Evolutionary conservation across 2,888 invertebrate genomes (phyloP).

Genomic region (Pollenia amentaria): DNA sequence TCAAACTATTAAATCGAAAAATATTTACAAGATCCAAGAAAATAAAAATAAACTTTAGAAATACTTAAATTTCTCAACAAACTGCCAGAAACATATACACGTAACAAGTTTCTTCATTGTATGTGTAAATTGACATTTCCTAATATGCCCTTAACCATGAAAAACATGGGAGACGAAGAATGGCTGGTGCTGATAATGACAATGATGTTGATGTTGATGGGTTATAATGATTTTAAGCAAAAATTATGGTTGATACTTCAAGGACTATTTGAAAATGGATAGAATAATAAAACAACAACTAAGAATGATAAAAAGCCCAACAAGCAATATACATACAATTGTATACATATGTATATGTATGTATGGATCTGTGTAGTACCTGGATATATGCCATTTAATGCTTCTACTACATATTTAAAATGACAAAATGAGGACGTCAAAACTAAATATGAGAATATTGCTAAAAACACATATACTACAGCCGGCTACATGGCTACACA

Average conservation of each 20-base stretch:
- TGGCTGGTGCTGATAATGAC: background rate
- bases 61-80: background rate
- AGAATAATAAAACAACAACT: conserved; percentile 3
- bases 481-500: too few relatives aligned
- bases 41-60: background rate
- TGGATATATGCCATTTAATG: background rate
- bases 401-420: too few relatives aligned
- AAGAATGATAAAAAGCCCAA: conserved; percentile 14
- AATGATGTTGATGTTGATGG: conserved; percentile 21
- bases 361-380: background rate
- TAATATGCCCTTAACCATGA: conserved; percentile 60
- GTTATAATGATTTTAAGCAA: conserved; percentile 34
- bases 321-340: background rate
- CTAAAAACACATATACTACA: too few relatives aligned
- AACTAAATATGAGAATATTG: background rate
- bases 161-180: background rate
- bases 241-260: conserved; percentile 49
- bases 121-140: conserved; percentile 67
- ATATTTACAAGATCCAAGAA: background rate
- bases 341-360: background rate
- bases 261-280: conserved; percentile 40
- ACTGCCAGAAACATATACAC: background rate
- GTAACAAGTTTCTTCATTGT: conserved; percentile 1
- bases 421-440: background rate
- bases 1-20: background rate